phyloP scores from a whole-genome alignment of 2,797 vertebrate genomes.

The Enteromius afrohamiltoni region DNA sequence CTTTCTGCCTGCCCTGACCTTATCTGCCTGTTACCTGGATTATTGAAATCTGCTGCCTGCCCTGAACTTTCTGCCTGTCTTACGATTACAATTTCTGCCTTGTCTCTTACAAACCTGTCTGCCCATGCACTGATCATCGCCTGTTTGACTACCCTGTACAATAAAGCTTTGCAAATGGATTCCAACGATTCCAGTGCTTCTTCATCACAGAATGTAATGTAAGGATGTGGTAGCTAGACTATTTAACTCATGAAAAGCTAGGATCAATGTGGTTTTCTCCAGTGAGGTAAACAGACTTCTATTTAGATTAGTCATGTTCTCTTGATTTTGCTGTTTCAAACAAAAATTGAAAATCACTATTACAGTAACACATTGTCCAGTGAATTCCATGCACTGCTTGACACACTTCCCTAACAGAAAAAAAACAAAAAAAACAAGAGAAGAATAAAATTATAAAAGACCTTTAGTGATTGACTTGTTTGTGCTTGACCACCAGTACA shows the following conservation, averaged over 20 bases:
- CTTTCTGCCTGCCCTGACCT: too few species aligned
- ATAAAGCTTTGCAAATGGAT: too few species aligned
- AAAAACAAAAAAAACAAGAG: neutral
- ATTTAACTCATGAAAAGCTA: neutral
- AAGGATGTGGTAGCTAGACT: neutral
- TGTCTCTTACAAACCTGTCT: too few species aligned
- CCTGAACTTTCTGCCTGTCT: too few species aligned
- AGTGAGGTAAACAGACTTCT: neutral
- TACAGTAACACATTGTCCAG: neutral
- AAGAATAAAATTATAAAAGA: neutral
- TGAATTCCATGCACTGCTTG: neutral
- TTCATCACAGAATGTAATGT: too few species aligned
- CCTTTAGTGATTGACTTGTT: neutral
- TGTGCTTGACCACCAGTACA: conserved; percentile 4
- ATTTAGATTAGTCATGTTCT: neutral
- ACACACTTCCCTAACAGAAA: neutral
- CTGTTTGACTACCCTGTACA: too few species aligned
- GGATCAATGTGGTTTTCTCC: neutral
- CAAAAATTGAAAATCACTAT: neutral
- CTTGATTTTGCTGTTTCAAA: neutral
- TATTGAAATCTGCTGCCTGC: too few species aligned
- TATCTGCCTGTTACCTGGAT: too few species aligned
- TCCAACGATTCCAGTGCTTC: too few species aligned
- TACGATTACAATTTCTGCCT: too few species aligned
- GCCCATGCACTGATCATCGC: too few species aligned